Evolutionary conservation across 2,888 invertebrate species (phyloP), one percentile per base, ranked within the genome.

Genomic region (Epistrophella euchroma): DNA sequence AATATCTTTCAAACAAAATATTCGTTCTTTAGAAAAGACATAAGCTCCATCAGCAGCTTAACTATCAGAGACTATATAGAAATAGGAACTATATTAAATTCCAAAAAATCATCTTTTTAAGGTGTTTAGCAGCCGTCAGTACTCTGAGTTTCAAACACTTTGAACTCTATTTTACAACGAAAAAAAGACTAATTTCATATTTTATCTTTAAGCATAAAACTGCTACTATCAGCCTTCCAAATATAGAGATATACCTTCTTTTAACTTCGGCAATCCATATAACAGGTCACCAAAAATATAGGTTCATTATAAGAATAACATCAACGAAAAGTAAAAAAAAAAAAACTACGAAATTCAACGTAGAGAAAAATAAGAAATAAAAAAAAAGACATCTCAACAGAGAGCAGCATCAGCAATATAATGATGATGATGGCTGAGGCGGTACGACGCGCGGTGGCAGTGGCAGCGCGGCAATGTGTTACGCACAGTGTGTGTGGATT

Each of bases 401-500:
- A 78, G 32, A 47, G n/a, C 11, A 17, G 15, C 15, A 15, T 0
- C 10, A 9, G 32, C 15, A 55, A 10, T 9, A 32, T 22, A 35
- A 17, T 17, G 35, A 22, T 35, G 56, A 35, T 17, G 35, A n/a
- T 37, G 35, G 35, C 9, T 9, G 2, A 15, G 32, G 13, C 0
- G 3, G 1, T 1, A 2, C 19, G 35, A 2, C 2, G 60, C n/a
- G 52, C 28, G 32, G 10, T 4, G 40, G 25, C 10, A 15, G 66
- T 28, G 25, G 62, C n/a, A n/a, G 62, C 15, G 15, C 43, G 32
- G 66, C 35, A 47, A 77, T 70, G 82, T 86, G 64, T 86, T 86
- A 86, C 86, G 86, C 86, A 86, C 86, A 70, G 74, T 82, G 86
- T 86, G 85, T 82, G 86, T 82, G 81, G 82, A 86, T 60, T 82